Evolutionary conservation across 1,140 invertebrate genomes (phyloP).

Genomic region (Nixonia krombeini): DNA sequence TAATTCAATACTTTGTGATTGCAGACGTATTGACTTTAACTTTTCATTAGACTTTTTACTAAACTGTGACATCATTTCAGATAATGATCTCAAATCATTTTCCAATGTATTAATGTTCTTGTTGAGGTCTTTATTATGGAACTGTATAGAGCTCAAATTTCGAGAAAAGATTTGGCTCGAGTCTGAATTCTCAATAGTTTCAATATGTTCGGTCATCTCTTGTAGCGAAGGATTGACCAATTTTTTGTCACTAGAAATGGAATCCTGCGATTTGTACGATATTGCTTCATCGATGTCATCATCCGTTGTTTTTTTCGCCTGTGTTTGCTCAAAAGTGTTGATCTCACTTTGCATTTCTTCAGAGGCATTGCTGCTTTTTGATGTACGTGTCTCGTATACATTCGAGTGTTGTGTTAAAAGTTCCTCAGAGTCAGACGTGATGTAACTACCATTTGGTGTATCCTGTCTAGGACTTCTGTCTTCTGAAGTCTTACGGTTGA

Average conservation of each 20-base stretch:
- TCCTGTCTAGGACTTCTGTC: neutral
- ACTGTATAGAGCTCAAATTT: constrained; percentile 55
- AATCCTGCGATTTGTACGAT: neutral
- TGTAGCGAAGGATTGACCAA: neutral
- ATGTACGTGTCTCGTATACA: constrained; percentile 13
- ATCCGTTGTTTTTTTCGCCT: too few species aligned
- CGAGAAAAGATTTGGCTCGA: constrained; percentile 41
- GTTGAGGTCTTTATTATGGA: constrained; percentile 64
- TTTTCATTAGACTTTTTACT: constrained; percentile 60
- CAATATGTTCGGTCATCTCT: constrained; percentile 4
- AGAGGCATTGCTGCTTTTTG: constrained; percentile 40
- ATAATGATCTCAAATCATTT: constrained; percentile 63
- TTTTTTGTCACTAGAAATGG: neutral
- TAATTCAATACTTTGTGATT: constrained; percentile 22
- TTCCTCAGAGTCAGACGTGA: constrained; percentile 41
- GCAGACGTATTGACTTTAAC: constrained; percentile 22
- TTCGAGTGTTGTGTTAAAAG: constrained; percentile 31
- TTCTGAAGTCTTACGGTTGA: constrained; percentile 2
- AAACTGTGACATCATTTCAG: constrained; percentile 66
- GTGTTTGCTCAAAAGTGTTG: constrained; percentile 16
- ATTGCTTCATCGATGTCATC: too few species aligned
- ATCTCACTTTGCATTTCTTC: constrained; percentile 46
- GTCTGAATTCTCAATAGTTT: neutral
- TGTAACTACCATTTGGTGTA: constrained; percentile 8
- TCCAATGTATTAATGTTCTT: constrained; percentile 65